These are phyloP conservation scores for Mus minutoides DNA, from an alignment of 2,797 vertebrate genomes.

Conservation along the genomic window DNA sequence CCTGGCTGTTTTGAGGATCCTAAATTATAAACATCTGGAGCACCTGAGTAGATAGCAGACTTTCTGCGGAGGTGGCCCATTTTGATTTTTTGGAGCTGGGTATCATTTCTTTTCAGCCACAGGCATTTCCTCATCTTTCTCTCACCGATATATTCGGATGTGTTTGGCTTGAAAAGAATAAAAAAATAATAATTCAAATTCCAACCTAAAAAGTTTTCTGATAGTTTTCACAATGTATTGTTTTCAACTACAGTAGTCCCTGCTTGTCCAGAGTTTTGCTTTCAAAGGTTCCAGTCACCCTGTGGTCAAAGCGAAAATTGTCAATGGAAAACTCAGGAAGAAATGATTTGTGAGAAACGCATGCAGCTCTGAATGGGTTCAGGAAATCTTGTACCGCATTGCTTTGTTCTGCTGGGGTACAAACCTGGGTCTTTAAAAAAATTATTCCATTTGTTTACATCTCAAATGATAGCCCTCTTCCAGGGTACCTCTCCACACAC, in stretches of 20 bases:
- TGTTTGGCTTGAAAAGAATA: constrained; percentile 37
- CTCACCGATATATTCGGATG: constrained; percentile 31
- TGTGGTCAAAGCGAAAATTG: background rate
- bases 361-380: background rate
- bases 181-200: constrained; percentile 33
- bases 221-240: background rate
- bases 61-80: background rate
- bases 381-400: background rate
- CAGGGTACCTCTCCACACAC: too few relatives aligned
- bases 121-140: constrained; percentile 53
- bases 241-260: background rate
- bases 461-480: too few relatives aligned
- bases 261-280: background rate
- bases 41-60: background rate
- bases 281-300: background rate
- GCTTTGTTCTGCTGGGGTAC: too few relatives aligned
- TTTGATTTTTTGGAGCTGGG: constrained; percentile 39
- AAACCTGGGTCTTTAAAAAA: background rate
- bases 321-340: background rate
- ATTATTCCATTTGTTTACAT: too few relatives aligned
- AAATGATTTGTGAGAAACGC: background rate
- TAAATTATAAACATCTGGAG: background rate
- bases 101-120: constrained; percentile 51
- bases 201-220: background rate
- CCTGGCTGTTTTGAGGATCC: constrained; percentile 57